Conservation (phyloP, 2,797 vertebrate genomes). For the Sphaeramia orbicularis region DNA sequence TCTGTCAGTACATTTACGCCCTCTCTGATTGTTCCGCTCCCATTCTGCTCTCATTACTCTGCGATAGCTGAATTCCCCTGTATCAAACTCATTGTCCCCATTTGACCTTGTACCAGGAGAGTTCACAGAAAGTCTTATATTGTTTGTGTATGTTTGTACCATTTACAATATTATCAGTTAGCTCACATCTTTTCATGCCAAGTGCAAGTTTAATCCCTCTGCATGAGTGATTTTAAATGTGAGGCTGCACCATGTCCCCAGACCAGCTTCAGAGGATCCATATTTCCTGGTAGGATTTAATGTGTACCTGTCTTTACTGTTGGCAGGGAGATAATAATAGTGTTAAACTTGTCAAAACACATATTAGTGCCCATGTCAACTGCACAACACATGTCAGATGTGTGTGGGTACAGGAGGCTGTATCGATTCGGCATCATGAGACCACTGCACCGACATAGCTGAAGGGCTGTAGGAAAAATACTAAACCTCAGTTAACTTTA, state of each 20-base stretch:
- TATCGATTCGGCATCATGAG: background rate
- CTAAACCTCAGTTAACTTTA: too few species aligned
- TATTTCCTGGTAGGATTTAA: constrained; percentile 47
- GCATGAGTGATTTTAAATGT: constrained; percentile 20
- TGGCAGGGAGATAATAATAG: constrained; percentile 25
- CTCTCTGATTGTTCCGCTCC: constrained; percentile 7
- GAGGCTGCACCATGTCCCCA: constrained; percentile 35
- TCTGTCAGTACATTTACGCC: constrained; percentile 19
- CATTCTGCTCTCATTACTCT: constrained; percentile 21
- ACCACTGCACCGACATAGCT: background rate
- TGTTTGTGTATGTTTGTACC: constrained; percentile 17
- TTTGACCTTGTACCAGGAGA: constrained; percentile 44
- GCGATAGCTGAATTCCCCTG: constrained; percentile 18
- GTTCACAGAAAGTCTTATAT: constrained; percentile 4
- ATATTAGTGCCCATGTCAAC: constrained; percentile 23
- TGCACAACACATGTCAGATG: constrained; percentile 12
- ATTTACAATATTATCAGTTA: constrained; percentile 44
- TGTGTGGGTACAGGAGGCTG: background rate
- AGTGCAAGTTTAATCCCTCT: constrained; percentile 35
- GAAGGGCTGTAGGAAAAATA: background rate
- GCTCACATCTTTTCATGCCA: constrained; percentile 27
- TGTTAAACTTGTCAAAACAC: constrained; percentile 35
- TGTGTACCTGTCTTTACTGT: constrained; percentile 24
- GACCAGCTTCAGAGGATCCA: constrained; percentile 43
- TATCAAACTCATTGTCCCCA: constrained; percentile 35